These are phyloP conservation scores for Tipula unca DNA, from an alignment of 2,888 invertebrate genomes.

Conservation along the genomic window DNA sequence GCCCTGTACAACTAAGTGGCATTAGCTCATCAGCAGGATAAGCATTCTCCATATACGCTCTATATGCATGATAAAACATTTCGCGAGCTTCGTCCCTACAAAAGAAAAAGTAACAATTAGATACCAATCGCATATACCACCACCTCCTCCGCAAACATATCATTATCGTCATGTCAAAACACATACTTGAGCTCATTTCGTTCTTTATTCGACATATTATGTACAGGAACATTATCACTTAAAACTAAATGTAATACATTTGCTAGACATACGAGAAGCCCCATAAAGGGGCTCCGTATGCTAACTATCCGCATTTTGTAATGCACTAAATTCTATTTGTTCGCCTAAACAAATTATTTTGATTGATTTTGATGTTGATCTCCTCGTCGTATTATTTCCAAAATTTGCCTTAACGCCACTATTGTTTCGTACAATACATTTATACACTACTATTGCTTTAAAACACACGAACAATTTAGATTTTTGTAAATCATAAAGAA, in stretches of 20 bases:
- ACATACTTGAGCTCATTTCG: constrained; percentile 55
- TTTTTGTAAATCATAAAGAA: background rate
- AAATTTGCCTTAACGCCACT: background rate
- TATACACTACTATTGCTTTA: background rate
- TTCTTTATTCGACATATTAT: constrained; percentile 55
- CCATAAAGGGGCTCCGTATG: background rate
- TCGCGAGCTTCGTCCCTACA: constrained; percentile 79
- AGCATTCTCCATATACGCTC: constrained; percentile 94
- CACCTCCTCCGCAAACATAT: background rate
- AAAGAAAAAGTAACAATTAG: constrained; percentile 26
- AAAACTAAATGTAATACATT: constrained; percentile 17
- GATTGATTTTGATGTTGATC: constrained; percentile 15
- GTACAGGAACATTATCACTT: constrained; percentile 34
- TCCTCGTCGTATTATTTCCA: background rate
- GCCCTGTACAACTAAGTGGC: constrained; percentile 91
- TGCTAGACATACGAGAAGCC: constrained; percentile 18
- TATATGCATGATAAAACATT: constrained; percentile 96
- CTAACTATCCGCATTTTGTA: constrained; percentile 19
- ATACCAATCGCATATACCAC: background rate
- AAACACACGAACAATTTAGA: background rate
- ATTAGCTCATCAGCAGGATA: constrained; percentile 98
- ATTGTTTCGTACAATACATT: background rate
- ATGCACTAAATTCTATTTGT: constrained; percentile 1
- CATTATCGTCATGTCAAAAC: background rate
- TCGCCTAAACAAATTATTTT: constrained; percentile 14